Evolutionary conservation across 2,113 vertebrate genomes (phyloP), one percentile per base, ranked within the genome.

Genomic region (Pterocles orientalis): DNA sequence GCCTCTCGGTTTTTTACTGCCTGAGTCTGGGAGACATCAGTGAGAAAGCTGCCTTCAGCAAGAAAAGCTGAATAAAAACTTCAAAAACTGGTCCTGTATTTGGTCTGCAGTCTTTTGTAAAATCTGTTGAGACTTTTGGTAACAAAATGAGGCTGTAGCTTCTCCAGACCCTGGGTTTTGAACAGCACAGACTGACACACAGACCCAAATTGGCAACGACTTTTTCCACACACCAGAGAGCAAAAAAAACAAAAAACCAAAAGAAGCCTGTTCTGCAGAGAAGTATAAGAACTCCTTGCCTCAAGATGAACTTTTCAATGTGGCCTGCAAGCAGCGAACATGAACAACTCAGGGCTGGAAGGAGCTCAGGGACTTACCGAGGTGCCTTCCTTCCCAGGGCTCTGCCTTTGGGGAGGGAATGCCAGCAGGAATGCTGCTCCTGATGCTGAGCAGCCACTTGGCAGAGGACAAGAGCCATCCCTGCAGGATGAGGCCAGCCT

Each of bases 1-100:
- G 57, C n/a, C 29, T 90, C 61, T 89, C 1, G 0, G 0, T 10
- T 43, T 90, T 92, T 88, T 92, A 86, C 64, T 91, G 54, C 50
- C 36, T 51, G 26, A 70, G 60, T 48, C 68, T 92, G 88, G 69
- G 81, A 77, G 79, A 43, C 50, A 80, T 79, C 57, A 91, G 54
- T 2, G 9, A 80, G 82, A 84, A 78, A 87, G 28, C 70, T 91
- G 66, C 61, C 68, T 92, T 75, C 88, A 88, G 34, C 60, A 83
- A 71, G 56, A 91, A n/a, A 41, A 77, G 51, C 39, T 60, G 60
- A 90, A 86, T 70, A 86, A 88, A 92, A 87, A 48, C 92, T 86
- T 95, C 39, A 90, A 83, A 88, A 94, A n/a, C 13, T 45, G 60
- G 56, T 86, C 85, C 64, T 68, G 24, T 75, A 29, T 82, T 86